These are phyloP conservation scores for Misgurnus anguillicaudatus DNA, from an alignment of 2,113 vertebrate genomes.

Conservation along the genomic window DNA sequence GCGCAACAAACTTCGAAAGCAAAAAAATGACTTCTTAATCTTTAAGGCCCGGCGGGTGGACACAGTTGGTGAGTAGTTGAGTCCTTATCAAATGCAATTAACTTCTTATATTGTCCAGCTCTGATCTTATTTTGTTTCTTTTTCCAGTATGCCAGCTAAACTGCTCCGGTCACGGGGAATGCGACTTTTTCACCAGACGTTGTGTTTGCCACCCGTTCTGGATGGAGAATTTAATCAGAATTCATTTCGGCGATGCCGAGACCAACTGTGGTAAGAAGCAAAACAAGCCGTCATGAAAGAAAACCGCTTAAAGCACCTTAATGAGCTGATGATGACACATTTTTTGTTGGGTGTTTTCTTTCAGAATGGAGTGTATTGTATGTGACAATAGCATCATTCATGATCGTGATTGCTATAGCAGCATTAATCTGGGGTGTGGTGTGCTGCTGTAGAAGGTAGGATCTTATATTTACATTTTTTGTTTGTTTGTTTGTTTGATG, in stretches of 20 bases:
- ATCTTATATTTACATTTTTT: not conserved
- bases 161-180: slow-evolving; percentile 93
- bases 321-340: not conserved
- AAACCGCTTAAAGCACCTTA: not conserved
- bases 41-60: slow-evolving; percentile 86
- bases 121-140: slow-evolving; percentile 12
- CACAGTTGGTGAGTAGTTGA: slow-evolving; percentile 87
- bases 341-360: slow-evolving; percentile 51
- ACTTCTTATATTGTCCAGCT: not conserved
- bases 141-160: slow-evolving; percentile 91
- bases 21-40: slow-evolving; percentile 94
- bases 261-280: slow-evolving; percentile 89
- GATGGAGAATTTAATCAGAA: slow-evolving; percentile 97
- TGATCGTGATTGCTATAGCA: slow-evolving; percentile 89
- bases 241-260: slow-evolving; percentile 86
- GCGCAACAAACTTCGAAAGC: slow-evolving; percentile 87
- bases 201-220: slow-evolving; percentile 95
- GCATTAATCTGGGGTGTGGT: slow-evolving; percentile 86
- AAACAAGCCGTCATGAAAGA: not conserved
- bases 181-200: slow-evolving; percentile 89
- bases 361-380: slow-evolving; percentile 98
- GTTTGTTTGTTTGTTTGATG: slow-evolving; percentile 8
- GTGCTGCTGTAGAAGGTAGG: slow-evolving; percentile 92
- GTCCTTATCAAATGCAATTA: slow-evolving; percentile 18
- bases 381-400: slow-evolving; percentile 91